phyloP scores from a whole-genome alignment of 1,140 invertebrate species.

The Zaprionus camerounensis region DNA sequence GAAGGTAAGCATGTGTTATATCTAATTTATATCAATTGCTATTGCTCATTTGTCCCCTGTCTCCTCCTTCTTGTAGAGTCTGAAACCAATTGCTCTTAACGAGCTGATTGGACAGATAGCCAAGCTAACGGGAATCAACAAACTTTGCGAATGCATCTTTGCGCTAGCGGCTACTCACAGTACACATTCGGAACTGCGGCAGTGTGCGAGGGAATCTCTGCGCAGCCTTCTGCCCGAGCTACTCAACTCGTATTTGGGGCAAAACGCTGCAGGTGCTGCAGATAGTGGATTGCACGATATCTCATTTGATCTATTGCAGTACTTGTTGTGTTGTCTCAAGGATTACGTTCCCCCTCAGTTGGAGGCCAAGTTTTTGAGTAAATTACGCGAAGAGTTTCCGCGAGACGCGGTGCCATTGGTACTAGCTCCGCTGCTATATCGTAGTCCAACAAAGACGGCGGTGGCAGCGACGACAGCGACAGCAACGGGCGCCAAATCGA shows the following conservation, averaged over 20 bases:
- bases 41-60: not conserved
- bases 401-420: slow-evolving; percentile 94
- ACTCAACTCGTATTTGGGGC: slow-evolving; percentile 92
- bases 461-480: slow-evolving; percentile 31
- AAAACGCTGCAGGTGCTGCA: slow-evolving; percentile 85
- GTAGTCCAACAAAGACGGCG: slow-evolving; percentile 67
- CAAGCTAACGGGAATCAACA: slow-evolving; percentile 92
- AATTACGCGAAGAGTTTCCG: slow-evolving; percentile 93
- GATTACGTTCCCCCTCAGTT: slow-evolving; percentile 87
- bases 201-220: slow-evolving; percentile 90
- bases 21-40: not conserved
- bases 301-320: slow-evolving; percentile 93
- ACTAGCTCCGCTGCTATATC: slow-evolving; percentile 93
- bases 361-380: slow-evolving; percentile 92
- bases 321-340: slow-evolving; percentile 89
- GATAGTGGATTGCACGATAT: slow-evolving; percentile 94
- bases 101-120: slow-evolving; percentile 93
- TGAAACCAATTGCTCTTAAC: slow-evolving; percentile 84
- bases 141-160: slow-evolving; percentile 95
- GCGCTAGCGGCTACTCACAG: slow-evolving; percentile 93
- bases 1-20: slow-evolving; percentile 84
- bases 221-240: slow-evolving; percentile 93
- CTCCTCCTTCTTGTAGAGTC: slow-evolving; percentile 17
- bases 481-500: slow-evolving; percentile 27
- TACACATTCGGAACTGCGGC: slow-evolving; percentile 89